Conservation (phyloP, 2,797 vertebrate species). For the Tympanoctomys barrerae region DNA sequence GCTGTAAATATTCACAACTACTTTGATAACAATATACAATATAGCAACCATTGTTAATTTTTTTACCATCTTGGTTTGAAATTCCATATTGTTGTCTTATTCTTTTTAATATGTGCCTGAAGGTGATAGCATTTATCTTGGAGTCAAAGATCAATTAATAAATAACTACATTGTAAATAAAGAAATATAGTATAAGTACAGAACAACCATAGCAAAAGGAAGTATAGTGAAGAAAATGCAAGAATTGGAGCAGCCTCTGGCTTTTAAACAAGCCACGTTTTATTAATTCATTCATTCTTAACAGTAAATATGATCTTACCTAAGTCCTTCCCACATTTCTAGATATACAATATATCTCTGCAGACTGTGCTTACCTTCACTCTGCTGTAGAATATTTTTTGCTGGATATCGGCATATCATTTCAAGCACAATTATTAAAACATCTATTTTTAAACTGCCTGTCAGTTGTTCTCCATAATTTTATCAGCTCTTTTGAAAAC, state of each 20-base stretch:
- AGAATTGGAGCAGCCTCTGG: background rate
- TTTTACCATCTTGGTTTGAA: no score
- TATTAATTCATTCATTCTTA: slow-evolving; percentile 16
- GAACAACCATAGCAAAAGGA: background rate
- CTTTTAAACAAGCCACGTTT: background rate
- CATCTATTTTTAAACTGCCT: background rate
- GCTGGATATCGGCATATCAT: background rate
- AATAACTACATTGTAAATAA: slow-evolving; percentile 18
- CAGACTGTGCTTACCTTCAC: background rate
- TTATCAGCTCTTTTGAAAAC: background rate
- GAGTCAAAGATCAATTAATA: background rate
- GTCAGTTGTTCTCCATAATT: background rate
- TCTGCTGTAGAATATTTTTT: background rate
- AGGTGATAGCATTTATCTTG: background rate
- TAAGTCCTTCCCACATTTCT: background rate
- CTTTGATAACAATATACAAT: no score
- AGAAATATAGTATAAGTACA: background rate
- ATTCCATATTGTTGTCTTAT: no score
- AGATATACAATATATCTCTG: background rate
- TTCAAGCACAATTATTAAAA: slow-evolving; percentile 7
- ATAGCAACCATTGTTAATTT: no score
- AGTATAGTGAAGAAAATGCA: background rate
- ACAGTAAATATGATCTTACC: background rate
- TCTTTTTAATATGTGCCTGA: background rate
- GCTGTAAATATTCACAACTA: no score